Conservation (phyloP, 2,888 invertebrate species). For the Prenolepis imparis region DNA sequence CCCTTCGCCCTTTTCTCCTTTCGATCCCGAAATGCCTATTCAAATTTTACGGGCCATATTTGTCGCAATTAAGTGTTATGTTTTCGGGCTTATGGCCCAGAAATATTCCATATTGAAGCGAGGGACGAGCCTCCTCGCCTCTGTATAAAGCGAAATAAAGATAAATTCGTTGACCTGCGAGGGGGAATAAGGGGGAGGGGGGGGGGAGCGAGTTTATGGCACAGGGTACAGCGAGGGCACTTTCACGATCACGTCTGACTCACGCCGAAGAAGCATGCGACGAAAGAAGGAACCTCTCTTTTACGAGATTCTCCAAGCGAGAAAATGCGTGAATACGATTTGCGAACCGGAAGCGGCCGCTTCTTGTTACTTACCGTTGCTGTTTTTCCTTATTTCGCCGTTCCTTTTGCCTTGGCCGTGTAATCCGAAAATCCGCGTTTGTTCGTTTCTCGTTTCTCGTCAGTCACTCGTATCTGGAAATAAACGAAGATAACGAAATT, state of each 20-base stretch:
- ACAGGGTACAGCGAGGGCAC: constrained; percentile 60
- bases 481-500: constrained; percentile 50
- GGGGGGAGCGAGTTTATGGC: constrained; percentile 75
- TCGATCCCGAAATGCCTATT: constrained; percentile 81
- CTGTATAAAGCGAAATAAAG: constrained; percentile 70
- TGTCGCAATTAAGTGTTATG: constrained; percentile 85
- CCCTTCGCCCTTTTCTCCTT: constrained; percentile 1
- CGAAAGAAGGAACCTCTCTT: constrained; percentile 33
- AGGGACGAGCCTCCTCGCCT: constrained; percentile 65
- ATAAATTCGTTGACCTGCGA: constrained; percentile 70
- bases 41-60: constrained; percentile 85
- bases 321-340: constrained; percentile 58
- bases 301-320: constrained; percentile 65
- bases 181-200: neutral
- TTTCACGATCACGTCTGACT: constrained; percentile 78
- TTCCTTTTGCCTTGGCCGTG: constrained; percentile 18
- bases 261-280: constrained; percentile 67
- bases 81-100: constrained; percentile 78
- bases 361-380: constrained; percentile 69
- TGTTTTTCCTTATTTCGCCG: constrained; percentile 19
- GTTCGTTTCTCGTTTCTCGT: constrained; percentile 52
- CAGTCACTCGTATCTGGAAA: constrained; percentile 62
- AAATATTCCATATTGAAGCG: constrained; percentile 82
- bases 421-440: constrained; percentile 35
- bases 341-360: constrained; percentile 61